Percentiles rank a stretch among this genome's conserved stretches.
phyloP scores from a whole-genome alignment of 2,797 vertebrate species.

The Phrynocephalus forsythii region DNA sequence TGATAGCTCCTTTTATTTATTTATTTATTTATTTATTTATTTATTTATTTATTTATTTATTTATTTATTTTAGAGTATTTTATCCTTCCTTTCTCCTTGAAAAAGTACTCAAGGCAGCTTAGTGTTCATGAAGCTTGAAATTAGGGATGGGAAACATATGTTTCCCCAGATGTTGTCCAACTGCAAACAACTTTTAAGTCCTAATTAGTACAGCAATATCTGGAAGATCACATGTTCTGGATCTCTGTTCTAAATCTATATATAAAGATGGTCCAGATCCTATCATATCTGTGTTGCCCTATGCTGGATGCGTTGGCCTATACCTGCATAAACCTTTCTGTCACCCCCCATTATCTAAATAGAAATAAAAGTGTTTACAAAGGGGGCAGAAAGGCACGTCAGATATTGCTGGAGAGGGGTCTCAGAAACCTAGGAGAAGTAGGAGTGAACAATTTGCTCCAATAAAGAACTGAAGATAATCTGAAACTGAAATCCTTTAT shows the following conservation, averaged over 20 bases:
- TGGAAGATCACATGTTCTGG: background rate
- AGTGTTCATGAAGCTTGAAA: background rate
- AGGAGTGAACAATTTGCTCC: background rate
- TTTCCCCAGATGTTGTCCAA: background rate
- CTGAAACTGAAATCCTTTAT: background rate
- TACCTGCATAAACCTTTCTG: background rate
- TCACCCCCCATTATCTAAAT: background rate
- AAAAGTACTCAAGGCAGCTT: no score
- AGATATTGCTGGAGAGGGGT: background rate
- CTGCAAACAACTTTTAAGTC: background rate
- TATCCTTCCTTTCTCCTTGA: no score
- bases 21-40: no score
- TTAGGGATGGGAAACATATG: background rate
- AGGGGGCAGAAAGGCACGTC: background rate
- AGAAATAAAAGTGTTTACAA: background rate
- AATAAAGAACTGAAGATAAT: background rate
- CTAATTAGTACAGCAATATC: background rate
- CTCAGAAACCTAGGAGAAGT: background rate
- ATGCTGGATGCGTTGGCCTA: background rate
- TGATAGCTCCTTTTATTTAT: background rate
- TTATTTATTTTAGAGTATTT: no score
- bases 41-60: no score
- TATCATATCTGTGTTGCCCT: background rate
- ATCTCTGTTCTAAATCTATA: background rate
- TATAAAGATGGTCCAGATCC: background rate